Percentiles rank a stretch among this genome's conserved stretches.
Evolutionary conservation across 2,113 vertebrate genomes (phyloP).

Genomic region (Atlantisia rogersi): DNA sequence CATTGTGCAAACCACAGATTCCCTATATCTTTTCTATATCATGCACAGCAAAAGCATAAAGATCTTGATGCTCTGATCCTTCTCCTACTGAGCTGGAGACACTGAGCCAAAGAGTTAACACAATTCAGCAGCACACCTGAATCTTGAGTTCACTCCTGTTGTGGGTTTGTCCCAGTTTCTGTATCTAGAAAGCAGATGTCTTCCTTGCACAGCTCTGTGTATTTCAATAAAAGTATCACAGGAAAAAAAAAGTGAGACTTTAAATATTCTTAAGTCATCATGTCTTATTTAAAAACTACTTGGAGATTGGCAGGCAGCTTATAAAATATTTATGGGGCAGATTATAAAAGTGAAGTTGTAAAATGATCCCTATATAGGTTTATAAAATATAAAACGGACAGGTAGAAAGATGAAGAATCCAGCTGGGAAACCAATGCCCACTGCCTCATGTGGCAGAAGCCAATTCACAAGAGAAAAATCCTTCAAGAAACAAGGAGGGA

Average conservation of each 20-base stretch:
- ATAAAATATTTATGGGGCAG: slow-evolving; percentile 57
- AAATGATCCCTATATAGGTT: slow-evolving; percentile 58
- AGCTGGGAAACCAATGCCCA: background rate
- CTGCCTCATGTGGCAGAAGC: background rate
- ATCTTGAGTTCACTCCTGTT: slow-evolving; percentile 8
- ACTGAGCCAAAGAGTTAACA: background rate
- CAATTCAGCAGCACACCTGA: slow-evolving; percentile 33
- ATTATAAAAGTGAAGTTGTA: slow-evolving; percentile 65
- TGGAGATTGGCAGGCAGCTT: slow-evolving; percentile 58
- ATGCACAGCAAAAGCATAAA: background rate
- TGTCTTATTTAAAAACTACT: slow-evolving; percentile 63
- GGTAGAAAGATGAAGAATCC: slow-evolving; percentile 43
- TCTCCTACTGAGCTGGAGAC: background rate
- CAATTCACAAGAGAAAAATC: background rate
- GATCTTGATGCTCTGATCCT: background rate
- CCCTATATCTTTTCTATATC: background rate
- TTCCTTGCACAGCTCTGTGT: background rate
- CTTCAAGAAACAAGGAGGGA: background rate
- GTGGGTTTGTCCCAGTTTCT: slow-evolving; percentile 23
- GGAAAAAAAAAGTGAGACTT: slow-evolving; percentile 5
- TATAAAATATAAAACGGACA: slow-evolving; percentile 56
- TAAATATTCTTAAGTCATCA: slow-evolving; percentile 64
- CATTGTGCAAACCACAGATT: slow-evolving; percentile 14
- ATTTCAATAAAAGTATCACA: slow-evolving; percentile 43
- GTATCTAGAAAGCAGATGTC: slow-evolving; percentile 8